Conservation (phyloP, 1,140 invertebrate species). For the Musca vetustissima region DNA sequence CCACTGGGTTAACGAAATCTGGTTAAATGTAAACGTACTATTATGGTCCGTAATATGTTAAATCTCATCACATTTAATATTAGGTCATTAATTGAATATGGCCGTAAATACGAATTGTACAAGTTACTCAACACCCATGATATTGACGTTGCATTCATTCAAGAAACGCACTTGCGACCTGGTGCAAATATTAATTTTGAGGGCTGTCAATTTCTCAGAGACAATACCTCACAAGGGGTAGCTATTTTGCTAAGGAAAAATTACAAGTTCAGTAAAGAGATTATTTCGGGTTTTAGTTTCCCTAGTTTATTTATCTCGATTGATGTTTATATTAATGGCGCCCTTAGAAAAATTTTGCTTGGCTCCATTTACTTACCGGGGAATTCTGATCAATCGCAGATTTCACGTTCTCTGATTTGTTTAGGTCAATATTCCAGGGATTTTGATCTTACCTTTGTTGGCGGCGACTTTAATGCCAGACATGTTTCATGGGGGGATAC, state of each 20-base stretch:
- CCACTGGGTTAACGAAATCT: too few species aligned
- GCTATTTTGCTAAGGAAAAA: neutral
- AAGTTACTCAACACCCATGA: neutral
- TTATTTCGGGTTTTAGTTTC: too few species aligned
- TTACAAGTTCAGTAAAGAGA: neutral
- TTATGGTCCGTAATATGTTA: slow-evolving; percentile 3
- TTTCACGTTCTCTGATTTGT: too few species aligned
- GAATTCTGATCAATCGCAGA: too few species aligned
- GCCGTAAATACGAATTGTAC: neutral
- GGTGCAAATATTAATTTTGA: neutral
- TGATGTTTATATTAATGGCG: too few species aligned
- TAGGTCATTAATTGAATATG: neutral
- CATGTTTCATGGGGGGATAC: neutral
- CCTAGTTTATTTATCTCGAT: too few species aligned
- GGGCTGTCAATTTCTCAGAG: neutral
- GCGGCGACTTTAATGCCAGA: slow-evolving; percentile 5
- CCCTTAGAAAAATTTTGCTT: too few species aligned
- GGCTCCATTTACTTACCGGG: too few species aligned
- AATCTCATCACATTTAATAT: neutral
- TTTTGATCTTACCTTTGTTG: neutral
- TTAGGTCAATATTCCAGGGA: too few species aligned
- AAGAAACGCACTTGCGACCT: neutral
- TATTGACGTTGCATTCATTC: neutral
- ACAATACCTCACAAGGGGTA: neutral
- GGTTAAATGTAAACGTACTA: too few species aligned